phyloP scores from a whole-genome alignment of 2,113 vertebrate species.

The Sinocyclocheilus maitianheensis region DNA sequence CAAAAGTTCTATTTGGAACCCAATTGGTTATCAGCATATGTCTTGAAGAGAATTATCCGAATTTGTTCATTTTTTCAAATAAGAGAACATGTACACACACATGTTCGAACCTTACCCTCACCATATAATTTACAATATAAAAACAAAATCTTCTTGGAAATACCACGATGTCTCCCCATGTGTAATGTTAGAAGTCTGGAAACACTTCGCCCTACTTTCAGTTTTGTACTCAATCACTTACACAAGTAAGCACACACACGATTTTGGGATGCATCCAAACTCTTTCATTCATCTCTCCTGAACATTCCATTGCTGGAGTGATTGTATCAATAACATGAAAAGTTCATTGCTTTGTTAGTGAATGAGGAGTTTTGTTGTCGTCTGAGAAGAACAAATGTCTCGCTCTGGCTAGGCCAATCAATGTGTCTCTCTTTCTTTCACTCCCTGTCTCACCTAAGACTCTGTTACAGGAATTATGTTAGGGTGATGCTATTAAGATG shows the following conservation, averaged over 20 bases:
- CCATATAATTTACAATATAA: not conserved
- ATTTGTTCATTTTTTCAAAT: not conserved
- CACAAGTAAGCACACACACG: constrained; percentile 7
- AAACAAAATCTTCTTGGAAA: not conserved
- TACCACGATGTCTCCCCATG: not conserved
- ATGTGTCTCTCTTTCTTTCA: constrained; percentile 26
- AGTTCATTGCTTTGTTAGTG: constrained; percentile 10
- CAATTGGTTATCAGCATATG: not conserved
- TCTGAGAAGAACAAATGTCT: constrained; percentile 33
- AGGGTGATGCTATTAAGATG: constrained; percentile 42
- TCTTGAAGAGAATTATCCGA: not conserved
- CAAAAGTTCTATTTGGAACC: not conserved
- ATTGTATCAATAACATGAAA: constrained; percentile 34
- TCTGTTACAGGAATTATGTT: not conserved
- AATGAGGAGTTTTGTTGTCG: constrained; percentile 20
- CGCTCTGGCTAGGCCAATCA: constrained; percentile 40
- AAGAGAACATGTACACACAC: no score
- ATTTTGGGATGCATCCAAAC: constrained; percentile 1
- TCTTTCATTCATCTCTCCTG: constrained; percentile 7
- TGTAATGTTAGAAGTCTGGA: constrained; percentile 34
- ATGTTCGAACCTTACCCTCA: not conserved
- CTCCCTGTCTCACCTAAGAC: constrained; percentile 11
- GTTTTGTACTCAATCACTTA: not conserved
- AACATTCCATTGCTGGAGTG: constrained; percentile 47
- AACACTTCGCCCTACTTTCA: not conserved